Conservation (phyloP, 2,888 invertebrate genomes). For the Portevinia maculata region DNA sequence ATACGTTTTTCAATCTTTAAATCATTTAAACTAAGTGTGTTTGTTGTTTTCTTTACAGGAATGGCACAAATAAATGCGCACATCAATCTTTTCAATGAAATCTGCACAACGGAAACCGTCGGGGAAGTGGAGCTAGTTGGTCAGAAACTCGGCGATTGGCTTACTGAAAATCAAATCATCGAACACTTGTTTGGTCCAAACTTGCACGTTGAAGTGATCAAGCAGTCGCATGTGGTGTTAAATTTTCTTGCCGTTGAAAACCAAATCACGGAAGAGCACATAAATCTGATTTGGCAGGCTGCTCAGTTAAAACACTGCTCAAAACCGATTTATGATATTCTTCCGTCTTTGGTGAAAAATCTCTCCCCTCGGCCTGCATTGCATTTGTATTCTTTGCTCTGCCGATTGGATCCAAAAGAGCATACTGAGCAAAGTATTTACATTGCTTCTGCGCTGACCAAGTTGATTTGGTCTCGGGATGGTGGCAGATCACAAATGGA, state of each 20-base stretch:
- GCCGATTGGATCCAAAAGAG: constrained; percentile 93
- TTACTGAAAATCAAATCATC: constrained; percentile 94
- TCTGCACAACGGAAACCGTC: constrained; percentile 93
- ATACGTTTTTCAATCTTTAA: not conserved
- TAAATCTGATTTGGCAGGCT: constrained; percentile 97
- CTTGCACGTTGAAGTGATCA: constrained; percentile 96
- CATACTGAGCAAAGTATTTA: constrained; percentile 97
- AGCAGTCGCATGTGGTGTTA: constrained; percentile 96
- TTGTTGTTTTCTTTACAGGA: constrained; percentile 76
- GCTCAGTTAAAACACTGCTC: constrained; percentile 97
- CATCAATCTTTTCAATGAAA: constrained; percentile 95
- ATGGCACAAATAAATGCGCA: constrained; percentile 97
- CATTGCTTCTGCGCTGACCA: constrained; percentile 94
- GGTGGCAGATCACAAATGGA: constrained; percentile 83
- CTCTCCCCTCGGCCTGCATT: constrained; percentile 94
- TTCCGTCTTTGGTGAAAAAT: constrained; percentile 95
- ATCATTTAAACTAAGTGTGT: not conserved
- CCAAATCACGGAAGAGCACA: constrained; percentile 93
- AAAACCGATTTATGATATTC: constrained; percentile 94
- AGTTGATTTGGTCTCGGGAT: constrained; percentile 94
- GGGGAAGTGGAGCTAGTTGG: constrained; percentile 93
- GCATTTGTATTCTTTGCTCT: constrained; percentile 93
- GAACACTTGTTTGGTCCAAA: constrained; percentile 98
- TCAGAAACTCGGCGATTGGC: constrained; percentile 93
- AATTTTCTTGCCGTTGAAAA: constrained; percentile 97